A percentile compares a stretch with the other conserved stretches of the same genome.
Evolutionary conservation across 2,888 invertebrate genomes (phyloP).

Genomic region (Myopa testacea): DNA sequence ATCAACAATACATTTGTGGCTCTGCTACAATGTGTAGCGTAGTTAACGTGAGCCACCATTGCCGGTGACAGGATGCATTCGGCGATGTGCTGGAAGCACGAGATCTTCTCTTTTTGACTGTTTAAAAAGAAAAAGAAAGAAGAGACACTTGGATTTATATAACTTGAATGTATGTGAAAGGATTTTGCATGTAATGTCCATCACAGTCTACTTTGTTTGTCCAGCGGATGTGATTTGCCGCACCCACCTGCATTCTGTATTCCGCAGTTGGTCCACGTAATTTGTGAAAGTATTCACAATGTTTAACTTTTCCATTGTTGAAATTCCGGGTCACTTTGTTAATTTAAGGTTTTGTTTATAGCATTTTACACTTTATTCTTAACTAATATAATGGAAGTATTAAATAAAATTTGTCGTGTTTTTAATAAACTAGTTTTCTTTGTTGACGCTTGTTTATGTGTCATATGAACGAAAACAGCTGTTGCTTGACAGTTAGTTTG

Average conservation of each 20-base stretch:
- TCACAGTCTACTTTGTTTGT: too few species aligned
- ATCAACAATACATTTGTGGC: slow-evolving; percentile 79
- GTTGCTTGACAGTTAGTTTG: slow-evolving; percentile 1
- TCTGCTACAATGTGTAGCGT: slow-evolving; percentile 75
- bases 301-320: slow-evolving; percentile 29
- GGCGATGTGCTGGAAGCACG: slow-evolving; percentile 78
- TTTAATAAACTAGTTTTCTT: slow-evolving; percentile 15
- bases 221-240: not conserved
- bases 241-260: slow-evolving; percentile 67
- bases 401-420: not conserved
- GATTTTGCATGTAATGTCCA: too few species aligned
- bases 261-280: slow-evolving; percentile 65
- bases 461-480: not conserved
- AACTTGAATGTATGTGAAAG: too few species aligned
- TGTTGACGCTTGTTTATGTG: slow-evolving; percentile 33
- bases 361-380: slow-evolving; percentile 19
- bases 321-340: not conserved
- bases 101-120: slow-evolving; percentile 82
- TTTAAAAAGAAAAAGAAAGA: not conserved
- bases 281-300: slow-evolving; percentile 60
- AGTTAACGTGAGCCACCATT: slow-evolving; percentile 71
- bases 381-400: not conserved
- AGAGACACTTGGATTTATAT: not conserved
- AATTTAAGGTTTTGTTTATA: not conserved
- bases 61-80: slow-evolving; percentile 74